Base-by-base conservation (phyloP, 1,140 invertebrate genomes). In the Drosophila watanabei region DNA sequence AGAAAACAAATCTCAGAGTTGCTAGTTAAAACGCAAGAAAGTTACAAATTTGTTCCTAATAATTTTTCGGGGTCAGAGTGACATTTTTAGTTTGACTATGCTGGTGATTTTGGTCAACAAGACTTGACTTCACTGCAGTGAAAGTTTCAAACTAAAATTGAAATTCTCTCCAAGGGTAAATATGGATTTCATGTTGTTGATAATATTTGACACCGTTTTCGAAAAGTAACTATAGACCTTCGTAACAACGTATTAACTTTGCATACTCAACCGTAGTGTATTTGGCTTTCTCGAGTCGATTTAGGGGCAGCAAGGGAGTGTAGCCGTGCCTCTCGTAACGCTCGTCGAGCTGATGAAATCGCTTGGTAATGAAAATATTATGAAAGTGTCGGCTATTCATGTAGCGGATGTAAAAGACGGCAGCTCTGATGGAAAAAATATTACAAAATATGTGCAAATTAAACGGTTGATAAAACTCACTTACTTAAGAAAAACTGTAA, bases 371-470 rank as follows among this genome's bases (percentile, higher is more conserved):
- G 81, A 96, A 98, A 16, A 93, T 93, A 89, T 98, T 98, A 82
- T 98, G 96, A 82, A 95, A 98, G 9, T 94, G 94, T 33, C 96
- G 96, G 72, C 94, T 95, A 0, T 95, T 95, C 78, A 97, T 91
- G 93, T 96, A 98, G 89, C 96, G 96, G 49, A 95, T 93, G 60
- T 96, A 95, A 87, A 98, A 98, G 66, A 95, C 94, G 49, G 96
- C 93, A 0, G 96, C 95, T 76, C 96, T 97, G 82, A 93, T 93
- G 6, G 4, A 6, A 43, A 51, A 56, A 33, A 16, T n/a, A 32
- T 24, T 46, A 3, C 13, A 45, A 52, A 14, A 49, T 8, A 18
- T 35, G 48, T 24, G 18, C 7, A 18, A 54, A 30, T 24, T 30
- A 41, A 4, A 51, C 7, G 16, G 4, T n/a, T 20, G 51, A 1